phyloP scores from a whole-genome alignment of 2,797 vertebrate genomes.

The Alectoris magna region DNA sequence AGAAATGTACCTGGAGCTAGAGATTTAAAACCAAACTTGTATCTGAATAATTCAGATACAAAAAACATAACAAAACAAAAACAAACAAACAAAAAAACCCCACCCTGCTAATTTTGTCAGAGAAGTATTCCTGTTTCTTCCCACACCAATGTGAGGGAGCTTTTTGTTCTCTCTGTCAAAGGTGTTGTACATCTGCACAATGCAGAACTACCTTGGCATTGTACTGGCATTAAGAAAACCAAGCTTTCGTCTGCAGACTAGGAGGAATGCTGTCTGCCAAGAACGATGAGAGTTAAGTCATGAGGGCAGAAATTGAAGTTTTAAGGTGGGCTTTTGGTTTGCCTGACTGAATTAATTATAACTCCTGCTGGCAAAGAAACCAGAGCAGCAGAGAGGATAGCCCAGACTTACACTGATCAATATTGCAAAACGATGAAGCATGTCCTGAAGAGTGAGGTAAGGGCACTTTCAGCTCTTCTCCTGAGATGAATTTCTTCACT shows the following conservation, averaged over 20 bases:
- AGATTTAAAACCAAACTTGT: slow-evolving; percentile 20
- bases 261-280: neutral
- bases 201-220: neutral
- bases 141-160: neutral
- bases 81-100: neutral
- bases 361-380: neutral
- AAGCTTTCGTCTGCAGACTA: neutral
- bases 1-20: neutral
- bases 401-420: neutral
- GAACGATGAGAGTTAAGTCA: neutral
- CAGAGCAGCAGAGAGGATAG: neutral
- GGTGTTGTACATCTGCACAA: neutral
- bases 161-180: neutral
- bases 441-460: neutral
- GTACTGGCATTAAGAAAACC: neutral
- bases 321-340: neutral
- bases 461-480: neutral
- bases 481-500: neutral
- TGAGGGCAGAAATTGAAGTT: neutral
- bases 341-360: neutral
- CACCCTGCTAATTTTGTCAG: neutral
- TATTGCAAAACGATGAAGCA: neutral
- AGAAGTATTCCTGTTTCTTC: slow-evolving; percentile 21
- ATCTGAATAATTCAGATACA: slow-evolving; percentile 32
- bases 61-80: neutral